Base-by-base conservation (phyloP, 2,113 vertebrate genomes). In the Cervus canadensis region DNA sequence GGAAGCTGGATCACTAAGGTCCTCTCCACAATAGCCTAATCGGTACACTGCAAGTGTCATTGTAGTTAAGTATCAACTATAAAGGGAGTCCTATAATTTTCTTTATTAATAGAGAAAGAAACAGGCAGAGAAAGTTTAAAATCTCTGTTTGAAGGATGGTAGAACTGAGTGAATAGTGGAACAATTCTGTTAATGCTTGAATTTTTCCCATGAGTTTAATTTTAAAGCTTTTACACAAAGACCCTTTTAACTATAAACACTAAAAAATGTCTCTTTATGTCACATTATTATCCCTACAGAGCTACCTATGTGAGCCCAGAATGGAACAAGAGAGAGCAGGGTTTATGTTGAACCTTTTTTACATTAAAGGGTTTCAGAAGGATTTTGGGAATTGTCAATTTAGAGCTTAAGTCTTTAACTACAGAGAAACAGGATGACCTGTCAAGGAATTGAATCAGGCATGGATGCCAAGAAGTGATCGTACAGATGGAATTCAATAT, bases 31-130 rank as follows among this genome's bases (percentile, higher is more conserved):
- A 78, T 74, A 57, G 67, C 13, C 50, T 86, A 59, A 87, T 92
- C 76, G 83, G 60, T 43, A 88, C 36, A 88, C 56, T 95, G 81
- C 43, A 52, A 86, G 17, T 57, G 50, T 25, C 93, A 81, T 64
- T 95, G 56, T 33, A 26, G 25, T 54, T 83, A 93, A 74, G 23
- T 36, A 33, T 43, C 59, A 92, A 48, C 26, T 62, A 1, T 45
- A 79, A 56, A 86, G 3, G 16, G 23, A 87, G 8, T 90, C 92
- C 28, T 56, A 21, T 93, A 82, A 91, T 82, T 96, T 86, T 87
- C 30, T 89, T 96, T 96, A 97, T 95, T 97, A 95, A 91, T 6
- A 56, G 40, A 97, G 78, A 96, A 83, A 95, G 60, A 85, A 56
- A 74, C 78, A 93, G 16, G 43, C 59, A 92, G 50, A 43, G 2